Evolutionary conservation across 2,888 invertebrate genomes (phyloP), one percentile per base, ranked within the genome.

Genomic region (Luperina testacea): DNA sequence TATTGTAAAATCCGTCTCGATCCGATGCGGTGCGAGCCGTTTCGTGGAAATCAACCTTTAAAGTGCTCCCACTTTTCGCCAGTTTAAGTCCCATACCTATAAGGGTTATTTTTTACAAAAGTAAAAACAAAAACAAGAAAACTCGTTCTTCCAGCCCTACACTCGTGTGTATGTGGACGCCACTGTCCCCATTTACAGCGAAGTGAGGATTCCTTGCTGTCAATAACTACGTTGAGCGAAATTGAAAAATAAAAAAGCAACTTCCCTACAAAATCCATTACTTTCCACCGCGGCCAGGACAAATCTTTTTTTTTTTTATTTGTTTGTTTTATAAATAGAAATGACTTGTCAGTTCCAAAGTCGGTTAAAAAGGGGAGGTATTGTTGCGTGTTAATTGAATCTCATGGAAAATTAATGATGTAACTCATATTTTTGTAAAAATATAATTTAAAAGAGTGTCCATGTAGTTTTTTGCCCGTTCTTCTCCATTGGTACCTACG

Each of bases 141-240:
- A 38, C 38, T 38, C 5, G 5, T 5, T 20, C 5, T 1, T 11
- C 15, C 75, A 83, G 0, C 79, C 75, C 84, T 83, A 64, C n/a
- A 2, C 15, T 6, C 1, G n/a, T 63, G 61, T 61, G 53, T 27
- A 20, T 24, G 9, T 32, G 75, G 51, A 48, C 67, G 45, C 45
- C 75, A 67, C 83, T 68, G 70, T 75, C 70, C 69, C 51, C 73
- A 68, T 87, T 75, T 75, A 75, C 63, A 71, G 15, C 59, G 75
- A 67, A 83, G 79, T 83, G 73, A 76, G 84, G 27, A 74, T 79
- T 87, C 73, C 84, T 74, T 84, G 84, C 76, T 79, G 84, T 71
- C 84, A 79, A 72, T 87, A 84, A 87, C 87, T 71, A 75, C 75
- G 70, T 71, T 68, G 72, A 73, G 59, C n/a, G 75, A 76, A 82